phyloP scores from a whole-genome alignment of 1,140 invertebrate species.

The Condylostylus longicornis region DNA sequence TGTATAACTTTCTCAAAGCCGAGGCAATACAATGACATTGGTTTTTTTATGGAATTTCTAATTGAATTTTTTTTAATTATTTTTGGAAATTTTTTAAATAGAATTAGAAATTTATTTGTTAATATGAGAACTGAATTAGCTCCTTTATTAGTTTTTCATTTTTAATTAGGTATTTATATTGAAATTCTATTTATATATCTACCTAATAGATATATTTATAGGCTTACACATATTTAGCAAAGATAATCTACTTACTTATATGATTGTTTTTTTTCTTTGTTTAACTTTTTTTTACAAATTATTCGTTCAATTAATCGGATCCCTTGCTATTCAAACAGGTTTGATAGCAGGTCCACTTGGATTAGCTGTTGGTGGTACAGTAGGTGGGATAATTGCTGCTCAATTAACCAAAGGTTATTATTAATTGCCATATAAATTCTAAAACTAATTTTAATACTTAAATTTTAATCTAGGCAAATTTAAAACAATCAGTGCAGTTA shows the following conservation, averaged over 20 bases:
- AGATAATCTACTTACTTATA: neutral
- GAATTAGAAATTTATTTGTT: no score
- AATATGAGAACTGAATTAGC: no score
- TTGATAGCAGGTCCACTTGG: constrained; percentile 23
- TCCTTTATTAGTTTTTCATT: no score
- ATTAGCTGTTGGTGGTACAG: constrained; percentile 22
- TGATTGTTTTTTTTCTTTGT: neutral
- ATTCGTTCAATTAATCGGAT: neutral
- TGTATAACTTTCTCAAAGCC: no score
- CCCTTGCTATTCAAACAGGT: neutral
- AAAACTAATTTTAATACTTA: neutral
- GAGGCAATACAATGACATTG: no score
- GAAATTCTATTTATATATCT: no score
- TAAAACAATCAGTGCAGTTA: no score
- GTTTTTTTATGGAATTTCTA: no score
- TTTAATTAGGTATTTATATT: no score
- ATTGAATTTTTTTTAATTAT: no score
- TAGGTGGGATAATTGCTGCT: constrained; percentile 24
- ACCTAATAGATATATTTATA: no score
- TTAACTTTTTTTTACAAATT: neutral
- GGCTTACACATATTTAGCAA: neutral
- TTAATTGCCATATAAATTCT: constrained; percentile 1
- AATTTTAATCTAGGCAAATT: neutral
- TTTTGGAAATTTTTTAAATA: no score
- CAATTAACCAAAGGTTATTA: constrained; percentile 22